Conservation (phyloP, 2,113 vertebrate species). For the Pelecanus crispus region DNA sequence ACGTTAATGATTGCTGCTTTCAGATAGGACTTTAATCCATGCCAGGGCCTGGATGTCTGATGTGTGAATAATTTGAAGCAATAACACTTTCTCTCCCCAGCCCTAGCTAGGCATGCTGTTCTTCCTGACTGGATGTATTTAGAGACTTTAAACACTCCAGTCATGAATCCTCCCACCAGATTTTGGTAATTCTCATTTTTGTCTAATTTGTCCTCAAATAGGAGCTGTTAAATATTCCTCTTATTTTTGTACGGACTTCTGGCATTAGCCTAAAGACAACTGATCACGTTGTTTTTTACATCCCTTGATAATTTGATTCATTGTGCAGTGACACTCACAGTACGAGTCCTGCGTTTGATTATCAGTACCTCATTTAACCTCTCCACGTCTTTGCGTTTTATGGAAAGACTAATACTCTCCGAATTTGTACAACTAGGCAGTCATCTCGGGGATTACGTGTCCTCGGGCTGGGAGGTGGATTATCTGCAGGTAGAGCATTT, state of each 20-base stretch:
- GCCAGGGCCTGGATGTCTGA: neutral
- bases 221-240: neutral
- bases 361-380: neutral
- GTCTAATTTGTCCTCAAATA: neutral
- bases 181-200: neutral
- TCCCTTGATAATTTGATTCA: neutral
- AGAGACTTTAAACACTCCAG: neutral
- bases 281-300: neutral
- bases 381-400: neutral
- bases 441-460: neutral
- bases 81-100: neutral
- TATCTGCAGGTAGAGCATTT: neutral
- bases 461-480: neutral
- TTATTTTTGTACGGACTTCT: neutral
- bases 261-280: neutral
- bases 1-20: neutral
- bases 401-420: neutral
- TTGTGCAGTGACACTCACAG: neutral
- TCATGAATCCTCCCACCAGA: neutral
- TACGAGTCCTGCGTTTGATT: neutral
- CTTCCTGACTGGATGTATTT: neutral
- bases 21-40: conserved; percentile 15
- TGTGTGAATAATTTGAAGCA: neutral
- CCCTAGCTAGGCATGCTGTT: neutral
- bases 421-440: neutral